Conservation (phyloP, 2,797 vertebrate genomes). For the Clarias laeviceps region DNA sequence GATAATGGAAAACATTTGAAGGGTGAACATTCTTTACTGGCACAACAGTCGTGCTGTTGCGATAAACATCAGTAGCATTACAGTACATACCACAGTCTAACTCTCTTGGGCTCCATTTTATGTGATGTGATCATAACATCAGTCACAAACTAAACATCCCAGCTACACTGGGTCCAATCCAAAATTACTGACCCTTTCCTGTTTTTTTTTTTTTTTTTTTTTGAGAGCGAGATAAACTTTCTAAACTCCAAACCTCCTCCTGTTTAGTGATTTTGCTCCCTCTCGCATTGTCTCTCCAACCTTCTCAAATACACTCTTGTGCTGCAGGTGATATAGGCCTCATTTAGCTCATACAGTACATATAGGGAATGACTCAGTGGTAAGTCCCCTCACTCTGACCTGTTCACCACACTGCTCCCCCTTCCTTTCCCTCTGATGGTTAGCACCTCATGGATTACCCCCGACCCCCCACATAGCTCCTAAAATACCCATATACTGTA, state of each 20-base stretch:
- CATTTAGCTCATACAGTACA: conserved; percentile 48
- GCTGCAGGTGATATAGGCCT: conserved; percentile 69
- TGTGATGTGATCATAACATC: conserved; percentile 23
- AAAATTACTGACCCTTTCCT: conserved; percentile 5
- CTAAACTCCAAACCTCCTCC: neutral
- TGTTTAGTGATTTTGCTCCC: neutral
- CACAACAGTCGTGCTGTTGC: conserved; percentile 26
- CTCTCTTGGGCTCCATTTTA: conserved; percentile 22
- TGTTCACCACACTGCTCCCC: neutral
- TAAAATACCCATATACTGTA: conserved; percentile 69
- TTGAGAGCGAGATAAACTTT: neutral
- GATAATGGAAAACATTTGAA: conserved; percentile 57
- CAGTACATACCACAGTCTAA: conserved; percentile 15
- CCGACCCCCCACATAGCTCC: conserved; percentile 39
- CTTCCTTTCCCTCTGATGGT: conserved; percentile 24
- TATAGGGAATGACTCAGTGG: conserved; percentile 60
- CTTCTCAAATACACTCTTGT: conserved; percentile 65
- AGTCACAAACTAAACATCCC: neutral
- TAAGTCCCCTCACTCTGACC: conserved; percentile 58
- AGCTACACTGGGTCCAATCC: conserved; percentile 10
- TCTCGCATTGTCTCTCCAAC: conserved; percentile 35
- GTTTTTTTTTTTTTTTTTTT: neutral
- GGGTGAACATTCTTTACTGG: conserved; percentile 37
- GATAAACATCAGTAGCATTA: conserved; percentile 47
- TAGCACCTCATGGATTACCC: conserved; percentile 51